Conservation (phyloP, 2,888 invertebrate genomes). For the Laothoe populi region DNA sequence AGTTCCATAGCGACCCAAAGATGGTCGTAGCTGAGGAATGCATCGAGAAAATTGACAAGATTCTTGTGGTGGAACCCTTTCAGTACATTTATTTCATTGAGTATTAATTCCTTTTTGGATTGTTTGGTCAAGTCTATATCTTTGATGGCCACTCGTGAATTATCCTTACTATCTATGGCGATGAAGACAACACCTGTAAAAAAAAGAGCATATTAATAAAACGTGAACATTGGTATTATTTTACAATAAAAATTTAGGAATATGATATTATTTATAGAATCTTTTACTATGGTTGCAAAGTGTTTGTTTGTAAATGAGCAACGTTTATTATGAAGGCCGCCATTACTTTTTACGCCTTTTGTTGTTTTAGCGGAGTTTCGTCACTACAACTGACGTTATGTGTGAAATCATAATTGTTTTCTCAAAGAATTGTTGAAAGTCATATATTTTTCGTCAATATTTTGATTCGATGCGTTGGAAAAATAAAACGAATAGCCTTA, state of each 20-base stretch:
- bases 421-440: constrained; percentile 1
- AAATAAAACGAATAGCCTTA: constrained; percentile 6
- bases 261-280: background rate
- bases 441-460: background rate
- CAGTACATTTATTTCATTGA: constrained; percentile 97
- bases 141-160: constrained; percentile 95
- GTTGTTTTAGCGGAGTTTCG: background rate
- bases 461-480: background rate
- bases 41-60: constrained; percentile 97
- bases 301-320: background rate
- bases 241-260: background rate
- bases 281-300: background rate
- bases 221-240: too few species aligned
- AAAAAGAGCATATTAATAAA: constrained; percentile 29
- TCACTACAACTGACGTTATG: background rate
- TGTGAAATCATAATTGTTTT: constrained; percentile 2
- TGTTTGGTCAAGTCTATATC: constrained; percentile 98
- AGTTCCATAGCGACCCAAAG: constrained; percentile 99
- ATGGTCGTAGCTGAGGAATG: constrained; percentile 95
- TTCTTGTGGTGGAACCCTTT: constrained; percentile 97
- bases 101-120: constrained; percentile 96
- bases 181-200: constrained; percentile 93
- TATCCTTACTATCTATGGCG: constrained; percentile 90
- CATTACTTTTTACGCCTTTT: background rate
- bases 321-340: background rate